A percentile compares a stretch with the other conserved stretches of the same genome.
Conservation (phyloP, 2,797 vertebrate species). For the Enteromius argenteus region DNA sequence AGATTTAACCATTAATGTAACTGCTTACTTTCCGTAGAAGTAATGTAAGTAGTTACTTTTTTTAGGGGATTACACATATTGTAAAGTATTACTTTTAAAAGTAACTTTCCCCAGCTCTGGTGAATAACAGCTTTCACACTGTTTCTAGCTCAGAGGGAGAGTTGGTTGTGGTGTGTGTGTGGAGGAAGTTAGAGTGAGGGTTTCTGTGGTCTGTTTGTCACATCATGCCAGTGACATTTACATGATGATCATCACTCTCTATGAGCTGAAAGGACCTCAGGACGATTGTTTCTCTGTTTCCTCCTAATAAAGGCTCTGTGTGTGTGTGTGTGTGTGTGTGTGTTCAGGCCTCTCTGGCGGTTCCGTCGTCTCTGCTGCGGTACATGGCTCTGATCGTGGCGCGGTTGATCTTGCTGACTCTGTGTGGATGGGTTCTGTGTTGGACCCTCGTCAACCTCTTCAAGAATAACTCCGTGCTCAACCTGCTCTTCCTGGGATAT, state of each 20-base stretch:
- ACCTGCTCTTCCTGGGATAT: conserved; percentile 98
- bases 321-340: neutral
- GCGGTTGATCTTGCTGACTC: conserved; percentile 91
- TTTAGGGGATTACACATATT: too few species aligned
- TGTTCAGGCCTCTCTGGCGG: conserved; percentile 89
- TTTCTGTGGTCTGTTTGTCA: neutral
- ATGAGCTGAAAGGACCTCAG: neutral
- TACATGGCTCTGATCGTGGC: conserved; percentile 86
- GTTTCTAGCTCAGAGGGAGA: neutral
- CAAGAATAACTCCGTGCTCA: conserved; percentile 94
- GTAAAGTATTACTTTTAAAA: too few species aligned
- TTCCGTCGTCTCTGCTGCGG: conserved; percentile 84
- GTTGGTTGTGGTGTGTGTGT: neutral
- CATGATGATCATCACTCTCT: neutral
- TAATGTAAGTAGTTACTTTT: too few species aligned
- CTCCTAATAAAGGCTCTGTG: neutral
- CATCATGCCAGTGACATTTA: neutral
- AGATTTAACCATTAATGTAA: too few species aligned
- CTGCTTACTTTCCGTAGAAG: too few species aligned
- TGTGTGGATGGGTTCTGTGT: conserved; percentile 96
- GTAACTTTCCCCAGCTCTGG: neutral
- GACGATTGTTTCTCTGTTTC: neutral
- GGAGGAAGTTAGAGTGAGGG: neutral
- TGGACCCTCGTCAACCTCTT: conserved; percentile 98
- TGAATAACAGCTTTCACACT: neutral